A percentile compares a stretch with the other conserved stretches of the same genome.
Evolutionary conservation across 2,888 invertebrate genomes (phyloP).

Genomic region (Hirtodrosophila confusa): DNA sequence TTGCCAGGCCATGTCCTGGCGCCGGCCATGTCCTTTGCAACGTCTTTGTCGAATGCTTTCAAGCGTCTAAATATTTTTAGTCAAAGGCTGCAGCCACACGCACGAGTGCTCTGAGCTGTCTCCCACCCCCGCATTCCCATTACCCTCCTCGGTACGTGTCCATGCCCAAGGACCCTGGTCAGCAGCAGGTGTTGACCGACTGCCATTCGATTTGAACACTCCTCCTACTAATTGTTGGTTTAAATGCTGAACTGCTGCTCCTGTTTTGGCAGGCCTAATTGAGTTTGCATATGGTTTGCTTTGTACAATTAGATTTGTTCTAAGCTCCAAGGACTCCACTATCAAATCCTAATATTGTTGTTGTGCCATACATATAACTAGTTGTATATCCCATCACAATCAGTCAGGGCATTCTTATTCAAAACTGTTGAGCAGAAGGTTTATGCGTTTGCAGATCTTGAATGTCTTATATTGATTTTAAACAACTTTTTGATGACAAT

Average conservation of each 20-base stretch:
- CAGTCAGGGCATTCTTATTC: no score
- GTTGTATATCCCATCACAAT: neutral
- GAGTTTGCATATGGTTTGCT: constrained; percentile 63
- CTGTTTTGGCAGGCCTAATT: constrained; percentile 49
- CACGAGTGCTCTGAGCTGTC: constrained; percentile 44
- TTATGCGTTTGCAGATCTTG: no score
- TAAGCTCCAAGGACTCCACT: neutral
- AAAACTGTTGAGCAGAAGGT: no score
- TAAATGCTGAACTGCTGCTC: constrained; percentile 29
- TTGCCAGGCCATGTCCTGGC: constrained; percentile 33
- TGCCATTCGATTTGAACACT: constrained; percentile 41
- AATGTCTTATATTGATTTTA: no score
- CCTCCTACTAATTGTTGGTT: constrained; percentile 39
- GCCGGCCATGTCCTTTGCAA: constrained; percentile 30
- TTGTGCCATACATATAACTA: neutral
- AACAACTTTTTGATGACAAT: no score
- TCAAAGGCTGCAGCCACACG: constrained; percentile 53
- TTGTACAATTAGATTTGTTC: constrained; percentile 62
- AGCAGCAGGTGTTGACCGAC: constrained; percentile 54
- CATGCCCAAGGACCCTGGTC: constrained; percentile 1
- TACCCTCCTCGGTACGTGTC: neutral
- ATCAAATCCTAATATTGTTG: no score
- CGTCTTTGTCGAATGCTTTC: constrained; percentile 52
- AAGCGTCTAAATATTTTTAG: constrained; percentile 61
- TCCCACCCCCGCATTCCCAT: neutral